Evolutionary conservation across 2,113 vertebrate genomes (phyloP), one percentile per base, ranked within the genome.

Genomic region (Lanius ludovicianus): DNA sequence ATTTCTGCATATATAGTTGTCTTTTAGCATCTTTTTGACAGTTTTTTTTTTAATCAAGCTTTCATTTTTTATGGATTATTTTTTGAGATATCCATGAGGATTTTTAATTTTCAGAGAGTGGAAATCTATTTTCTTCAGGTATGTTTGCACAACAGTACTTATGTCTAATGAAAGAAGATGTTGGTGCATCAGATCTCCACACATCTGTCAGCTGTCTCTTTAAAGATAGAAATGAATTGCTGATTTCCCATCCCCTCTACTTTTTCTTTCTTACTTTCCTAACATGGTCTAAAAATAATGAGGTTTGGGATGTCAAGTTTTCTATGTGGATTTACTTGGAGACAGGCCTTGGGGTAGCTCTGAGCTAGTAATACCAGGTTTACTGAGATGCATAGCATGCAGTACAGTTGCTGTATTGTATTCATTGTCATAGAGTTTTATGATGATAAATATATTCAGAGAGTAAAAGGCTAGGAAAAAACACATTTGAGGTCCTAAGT

Each of bases 71-170:
- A 56, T 75, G 84, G 62, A 62, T 95, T 96, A 41, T 93, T 84
- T 89, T 84, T 52, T 76, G 68, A 67, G 22, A 39, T 71, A 37
- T 78, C 15, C 60, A 50, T 92, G 49, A 67, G 67, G 35, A 47
- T 68, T 81, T 93, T 95, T 95, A 71, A 87, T 95, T 93, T 95
- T 70, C 37, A 82, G 60, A 82, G 18, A 47, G 11, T 67, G 35
- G 19, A 42, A 81, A 81, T 84, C 25, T 76, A 11, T 92, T 73
- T 88, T 39, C 30, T 90, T 73, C 42, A 50, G 59, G n/a, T 95
- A 30, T 68, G n/a, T 87, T 84, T 94, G 41, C 57, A 64, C 74
- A 87, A 65, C 4, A 13, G 31, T 71, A 30, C 79, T 41, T 87
- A 41, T 25, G n/a, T 75, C 62, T 89, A 41, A 65, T 96, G 42